phyloP scores from a whole-genome alignment of 2,113 vertebrate genomes.

The Rhea americana region DNA sequence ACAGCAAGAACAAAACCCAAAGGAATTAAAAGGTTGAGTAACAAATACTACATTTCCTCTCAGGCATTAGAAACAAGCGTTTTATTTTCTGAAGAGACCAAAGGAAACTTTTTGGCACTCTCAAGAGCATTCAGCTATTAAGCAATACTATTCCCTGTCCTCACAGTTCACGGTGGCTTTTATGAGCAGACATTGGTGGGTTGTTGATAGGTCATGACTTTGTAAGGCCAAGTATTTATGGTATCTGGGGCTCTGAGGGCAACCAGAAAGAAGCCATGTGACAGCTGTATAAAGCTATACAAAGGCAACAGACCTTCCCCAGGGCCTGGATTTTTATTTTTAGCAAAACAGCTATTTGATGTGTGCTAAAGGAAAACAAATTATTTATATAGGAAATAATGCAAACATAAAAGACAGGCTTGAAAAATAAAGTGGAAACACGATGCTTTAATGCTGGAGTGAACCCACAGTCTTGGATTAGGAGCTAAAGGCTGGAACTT shows the following conservation, averaged over 20 bases:
- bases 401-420: neutral
- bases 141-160: neutral
- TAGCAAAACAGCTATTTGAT: slow-evolving; percentile 5
- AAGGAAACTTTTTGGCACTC: neutral
- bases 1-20: neutral
- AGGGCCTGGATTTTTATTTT: slow-evolving; percentile 19
- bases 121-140: neutral
- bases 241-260: slow-evolving; percentile 7
- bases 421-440: neutral
- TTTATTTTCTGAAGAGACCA: slow-evolving; percentile 15
- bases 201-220: slow-evolving; percentile 6
- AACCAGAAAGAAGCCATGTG: slow-evolving; percentile 40
- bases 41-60: neutral
- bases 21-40: neutral
- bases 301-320: neutral
- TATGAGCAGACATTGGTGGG: neutral
- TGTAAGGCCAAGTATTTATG: slow-evolving; percentile 23
- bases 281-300: slow-evolving; percentile 17
- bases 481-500: neutral
- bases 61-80: neutral
- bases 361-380: neutral
- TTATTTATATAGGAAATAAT: neutral
- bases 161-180: neutral
- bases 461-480: neutral
- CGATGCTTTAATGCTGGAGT: neutral